Base-by-base conservation (phyloP, 2,113 vertebrate species). In the Pristiophorus japonicus region DNA sequence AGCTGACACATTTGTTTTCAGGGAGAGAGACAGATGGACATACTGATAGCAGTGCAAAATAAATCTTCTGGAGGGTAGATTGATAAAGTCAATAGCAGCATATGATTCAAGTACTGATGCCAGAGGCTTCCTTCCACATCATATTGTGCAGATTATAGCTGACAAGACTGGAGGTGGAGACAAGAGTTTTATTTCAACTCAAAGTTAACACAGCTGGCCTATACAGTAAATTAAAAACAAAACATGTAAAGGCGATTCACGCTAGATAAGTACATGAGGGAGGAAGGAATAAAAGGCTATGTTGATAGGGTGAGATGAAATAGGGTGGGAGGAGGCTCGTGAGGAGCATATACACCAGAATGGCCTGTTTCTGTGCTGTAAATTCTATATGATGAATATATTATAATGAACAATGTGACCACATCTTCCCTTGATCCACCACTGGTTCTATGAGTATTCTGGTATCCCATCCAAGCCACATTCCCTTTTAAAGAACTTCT, bases 21-120 rank as follows among this genome's bases (percentile, higher is more conserved):
- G 22, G 78, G 78, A 81, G 75, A 81, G 38, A 81, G 78, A 81
- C n/a, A 81, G 78, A 81, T 81, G 78, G 78, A 81, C 38, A 81
- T 22, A 42, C n/a, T 81, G 78, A 81, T 81, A 42, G 18, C 38
- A 81, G 38, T 45, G 78, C 78, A 81, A 81, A 81, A 81, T 81
- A 42, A 81, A 81, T 81, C 78, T 81, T 73, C 78, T 45, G 78
- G 18, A 81, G 78, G 38, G 78, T 38, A 81, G 16, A 81, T 81
- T 81, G 78, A 81, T 81, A 81, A 45, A 42, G 78, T 81, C 78
- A 81, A 81, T 81, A 81, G 38, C 78, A 81, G 78, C 38, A 20
- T 22, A 20, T 4, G 38, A 42, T 81, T 16, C 38, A 81, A 81
- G 38, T 81, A 20, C 38, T 81, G 18, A 45, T 42, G 38, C 16